Base-by-base conservation (phyloP, 2,797 vertebrate genomes). In the Molossus molossus region DNA sequence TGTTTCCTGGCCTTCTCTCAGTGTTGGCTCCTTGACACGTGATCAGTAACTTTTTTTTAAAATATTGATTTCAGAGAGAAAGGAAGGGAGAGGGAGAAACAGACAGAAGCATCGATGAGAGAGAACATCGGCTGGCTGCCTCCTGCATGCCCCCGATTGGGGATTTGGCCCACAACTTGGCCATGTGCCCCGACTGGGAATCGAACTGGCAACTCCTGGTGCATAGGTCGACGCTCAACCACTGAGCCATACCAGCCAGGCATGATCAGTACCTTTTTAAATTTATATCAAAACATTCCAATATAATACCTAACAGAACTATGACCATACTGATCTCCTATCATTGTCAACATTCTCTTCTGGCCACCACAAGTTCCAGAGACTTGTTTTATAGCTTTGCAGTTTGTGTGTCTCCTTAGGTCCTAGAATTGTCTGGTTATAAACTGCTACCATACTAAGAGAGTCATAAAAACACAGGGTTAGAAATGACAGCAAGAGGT, bases 391-490 rank as follows among this genome's bases (percentile, higher is more conserved):
- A 84, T 18, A 89, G 55, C 20, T 89, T 20, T 79, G 57, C 25
- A 29, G 20, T 92, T 70, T 93, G 21, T 65, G 48, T 29, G 10
- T 90, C 23, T 87, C 69, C 72, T 76, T 95, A 84, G 40, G n/a
- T 85, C 23, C 58, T 60, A 77, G 14, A 90, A 87, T 81, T 94
- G 72, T 93, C 75, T 87, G 65, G 62, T 96, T 91, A 79, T 81
- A 94, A 92, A 33, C 53, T 65, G 33, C 64, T 93, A 89, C 73
- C 75, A 87, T 87, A 55, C 87, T 85, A 75, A 85, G 25, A 86
- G 1, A 96, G 58, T 82, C 90, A 96, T 93, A 96, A 73, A 96
- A 95, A 91, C n/a, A 81, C 40, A 91, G 67, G 33, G 67, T 81
- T 85, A 95, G 81, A 95, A 93, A 84, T 77, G 83, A 97, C 29